Evolutionary conservation across 2,113 vertebrate genomes (phyloP).

Genomic region (Gallinago paraguaiae): DNA sequence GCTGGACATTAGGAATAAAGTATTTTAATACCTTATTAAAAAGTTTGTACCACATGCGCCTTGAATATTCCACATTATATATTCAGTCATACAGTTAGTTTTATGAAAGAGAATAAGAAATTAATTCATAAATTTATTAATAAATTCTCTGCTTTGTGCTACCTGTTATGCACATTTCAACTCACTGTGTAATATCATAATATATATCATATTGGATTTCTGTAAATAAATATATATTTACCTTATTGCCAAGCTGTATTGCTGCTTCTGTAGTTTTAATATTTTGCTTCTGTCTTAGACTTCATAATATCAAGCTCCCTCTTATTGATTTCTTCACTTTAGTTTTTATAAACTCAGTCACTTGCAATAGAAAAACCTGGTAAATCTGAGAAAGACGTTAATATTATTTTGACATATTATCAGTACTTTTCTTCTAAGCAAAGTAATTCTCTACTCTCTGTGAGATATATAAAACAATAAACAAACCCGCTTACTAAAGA

Average conservation of each 20-base stretch:
- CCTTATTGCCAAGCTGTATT: neutral
- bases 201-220: neutral
- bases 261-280: neutral
- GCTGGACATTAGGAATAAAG: neutral
- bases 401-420: neutral
- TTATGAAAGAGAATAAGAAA: constrained; percentile 5
- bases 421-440: neutral
- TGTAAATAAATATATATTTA: neutral
- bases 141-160: neutral
- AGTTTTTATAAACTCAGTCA: neutral
- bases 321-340: neutral
- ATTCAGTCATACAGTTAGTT: neutral
- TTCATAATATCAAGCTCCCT: neutral
- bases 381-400: neutral
- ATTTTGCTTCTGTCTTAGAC: neutral
- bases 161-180: neutral
- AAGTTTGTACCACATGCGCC: neutral
- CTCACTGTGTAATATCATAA: neutral
- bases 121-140: neutral
- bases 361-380: neutral
- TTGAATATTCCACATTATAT: neutral
- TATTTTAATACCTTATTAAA: neutral
- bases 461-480: neutral
- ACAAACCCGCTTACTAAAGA: neutral
- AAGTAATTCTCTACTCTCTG: neutral